Base-by-base conservation (phyloP, 2,888 invertebrate genomes). In the Rhimphoctona megacephalus region DNA sequence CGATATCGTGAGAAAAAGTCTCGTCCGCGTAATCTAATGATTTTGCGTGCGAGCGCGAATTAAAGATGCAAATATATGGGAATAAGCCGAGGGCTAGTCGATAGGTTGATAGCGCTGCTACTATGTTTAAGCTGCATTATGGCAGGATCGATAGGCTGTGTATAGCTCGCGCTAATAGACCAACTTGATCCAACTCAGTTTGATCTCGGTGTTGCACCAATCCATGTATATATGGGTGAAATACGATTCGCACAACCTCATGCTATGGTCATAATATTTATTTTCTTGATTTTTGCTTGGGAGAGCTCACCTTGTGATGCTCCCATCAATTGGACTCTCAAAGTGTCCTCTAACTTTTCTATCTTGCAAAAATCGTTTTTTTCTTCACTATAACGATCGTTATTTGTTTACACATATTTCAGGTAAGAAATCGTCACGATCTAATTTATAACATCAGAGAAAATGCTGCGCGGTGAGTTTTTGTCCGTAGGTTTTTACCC, bases 11-110 rank as follows among this genome's bases (percentile, higher is more conserved):
- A 87, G 87, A 87, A 81, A 77, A 81, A 83, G 54, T 66, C 54
- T 61, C 30, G 76, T 66, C 66, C 70, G 76, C 82, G 76, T 81
- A 76, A 72, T 81, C 39, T 30, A 76, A 76, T 57, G 74, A 78
- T 69, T 61, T 33, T 36, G 54, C 73, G 36, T 57, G n/a, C 69
- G 39, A 57, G 61, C 36, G 46, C 19, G 46, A 83, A 87, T 88
- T 87, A 85, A 83, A 70, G 72, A 88, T 88, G 88, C 74, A 83
- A 88, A 88, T 88, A 33, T 88, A 87, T 88, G 85, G 85, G 85
- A 61, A 61, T 30, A 86, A 33, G 22, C 30, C 72, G 76, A 52
- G 52, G 77, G 61, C 54, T 80, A 43, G 64, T 46, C 69, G 70
- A 66, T 46, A 52, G n/a, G 61, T 46, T 36, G 66, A 54, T 36